phyloP scores from a whole-genome alignment of 1,140 invertebrate genomes.

The Anoplolepis gracilipes region DNA sequence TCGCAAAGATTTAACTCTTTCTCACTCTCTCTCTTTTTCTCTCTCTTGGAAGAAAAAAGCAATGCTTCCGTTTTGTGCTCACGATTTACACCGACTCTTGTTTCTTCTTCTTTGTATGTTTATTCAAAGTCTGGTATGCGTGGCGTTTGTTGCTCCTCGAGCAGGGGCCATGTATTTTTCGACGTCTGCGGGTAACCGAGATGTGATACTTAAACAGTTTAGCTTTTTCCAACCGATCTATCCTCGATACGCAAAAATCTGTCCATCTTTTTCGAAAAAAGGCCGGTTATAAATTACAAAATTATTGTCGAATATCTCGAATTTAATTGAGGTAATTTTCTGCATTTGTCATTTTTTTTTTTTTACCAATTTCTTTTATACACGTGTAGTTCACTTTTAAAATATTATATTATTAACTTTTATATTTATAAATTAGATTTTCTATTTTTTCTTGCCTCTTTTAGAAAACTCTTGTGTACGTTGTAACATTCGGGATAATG shows the following conservation, averaged over 20 bases:
- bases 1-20: neutral
- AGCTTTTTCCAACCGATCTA: neutral
- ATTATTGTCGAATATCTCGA: neutral
- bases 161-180: slow-evolving; percentile 13
- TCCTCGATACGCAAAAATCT: neutral
- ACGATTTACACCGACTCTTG: slow-evolving; percentile 15
- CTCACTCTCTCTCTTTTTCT: neutral
- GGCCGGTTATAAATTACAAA: neutral
- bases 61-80: neutral
- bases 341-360: neutral
- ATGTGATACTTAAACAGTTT: slow-evolving; percentile 26
- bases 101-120: slow-evolving; percentile 10
- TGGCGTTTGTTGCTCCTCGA: neutral
- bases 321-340: neutral
- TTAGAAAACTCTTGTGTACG: neutral
- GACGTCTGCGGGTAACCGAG: neutral
- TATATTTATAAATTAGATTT: neutral
- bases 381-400: neutral
- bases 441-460: neutral
- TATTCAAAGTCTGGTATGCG: slow-evolving; percentile 12
- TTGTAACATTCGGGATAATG: neutral
- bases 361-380: neutral
- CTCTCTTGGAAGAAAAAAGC: neutral
- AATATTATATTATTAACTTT: neutral
- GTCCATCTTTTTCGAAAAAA: neutral